Evolutionary conservation across 2,113 vertebrate genomes (phyloP), one percentile per base, ranked within the genome.

Genomic region (Aplodontia rufa): DNA sequence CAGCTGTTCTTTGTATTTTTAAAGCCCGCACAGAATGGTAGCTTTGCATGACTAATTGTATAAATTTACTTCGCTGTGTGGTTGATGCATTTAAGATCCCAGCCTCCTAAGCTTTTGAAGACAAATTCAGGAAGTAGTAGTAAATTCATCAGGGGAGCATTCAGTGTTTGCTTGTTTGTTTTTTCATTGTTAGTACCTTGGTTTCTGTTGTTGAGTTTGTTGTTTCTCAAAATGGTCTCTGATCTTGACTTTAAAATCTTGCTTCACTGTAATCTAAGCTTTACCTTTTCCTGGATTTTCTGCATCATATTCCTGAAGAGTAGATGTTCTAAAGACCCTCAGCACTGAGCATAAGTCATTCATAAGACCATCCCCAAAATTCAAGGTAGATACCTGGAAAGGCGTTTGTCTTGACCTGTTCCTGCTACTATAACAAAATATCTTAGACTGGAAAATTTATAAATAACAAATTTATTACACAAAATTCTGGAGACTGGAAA

Each of bases 181-280:
- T 49, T 74, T 35, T 69, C 10, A 74, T 83, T 71, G 16, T 64
- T 72, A 17, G 30, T 78, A 9, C 42, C 14, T 53, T 90, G 8
- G 16, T 37, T 84, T 81, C 71, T 85, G 16, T 60, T 90, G 51
- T 60, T 76, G 32, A 87, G 40, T 93, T 89, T 92, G 55, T 82
- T 42, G 93, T 80, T 26, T 85, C 58, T 94, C 16, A 64, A 78
- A 95, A 62, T 28, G 28, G 9, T 84, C 90, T 69, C 53, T 90
- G 30, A 51, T 10, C 20, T 16, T 95, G 68, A 89, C 62, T 55
- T 45, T 42, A 79, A 93, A 79, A 60, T 60, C 45, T 74, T 40
- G 10, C 60, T 72, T 95, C 35, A 64, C 24, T 78, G 26, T 6
- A 42, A 11, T 78, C 2, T 60, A 8, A 60, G 11, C 4, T 90